Evolutionary conservation across 2,113 vertebrate genomes (phyloP), one percentile per base, ranked within the genome.

Genomic region (Hucho hucho): DNA sequence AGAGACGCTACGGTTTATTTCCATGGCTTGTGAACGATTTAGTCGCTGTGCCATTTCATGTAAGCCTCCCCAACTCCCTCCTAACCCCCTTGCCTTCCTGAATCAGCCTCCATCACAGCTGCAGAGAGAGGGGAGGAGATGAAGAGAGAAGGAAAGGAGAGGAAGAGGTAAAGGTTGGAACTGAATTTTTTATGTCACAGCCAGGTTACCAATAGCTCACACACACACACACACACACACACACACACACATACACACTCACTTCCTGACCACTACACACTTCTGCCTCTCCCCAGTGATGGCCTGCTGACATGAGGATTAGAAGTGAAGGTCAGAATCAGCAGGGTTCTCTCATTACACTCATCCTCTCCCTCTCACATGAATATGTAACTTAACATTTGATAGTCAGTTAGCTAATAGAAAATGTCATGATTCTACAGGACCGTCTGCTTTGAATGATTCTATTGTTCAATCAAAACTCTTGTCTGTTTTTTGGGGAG

Each of bases 181-280:
- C 76, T 93, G 84, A 88, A 94, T 94, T 87, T 93, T 94, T 94
- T 43, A 94, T 92, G 64, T 76, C 85, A 74, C 47, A 61, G 68
- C 61, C 73, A 76, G 69, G 46, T 43, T 74, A 80, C 79, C 49
- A 46, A 63, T 53, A 53, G 12, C 6, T n/a, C 22, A 25, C 20
- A 29, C 29, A 29, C 29, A 29, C 29, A 29, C 29, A 29, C 29
- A 29, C 29, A n/a, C 11, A 61, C 74, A 12, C 26, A 16, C 64
- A 29, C 61, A 25, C 61, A 26, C 63, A 28, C 64, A 49, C 68
- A 4, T 14, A 25, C n/a, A 70, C 28, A 69, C 22, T 53, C 37
- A 43, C 37, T 43, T 43, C 37, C 37, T 43, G 37, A 43, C 37
- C 37, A 2, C 37, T 43, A 43, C 37, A 47, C 68, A 70, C 32